These are phyloP conservation scores for Trematomus loennbergii DNA, from an alignment of 2,113 vertebrate species.

Conservation along the genomic window DNA sequence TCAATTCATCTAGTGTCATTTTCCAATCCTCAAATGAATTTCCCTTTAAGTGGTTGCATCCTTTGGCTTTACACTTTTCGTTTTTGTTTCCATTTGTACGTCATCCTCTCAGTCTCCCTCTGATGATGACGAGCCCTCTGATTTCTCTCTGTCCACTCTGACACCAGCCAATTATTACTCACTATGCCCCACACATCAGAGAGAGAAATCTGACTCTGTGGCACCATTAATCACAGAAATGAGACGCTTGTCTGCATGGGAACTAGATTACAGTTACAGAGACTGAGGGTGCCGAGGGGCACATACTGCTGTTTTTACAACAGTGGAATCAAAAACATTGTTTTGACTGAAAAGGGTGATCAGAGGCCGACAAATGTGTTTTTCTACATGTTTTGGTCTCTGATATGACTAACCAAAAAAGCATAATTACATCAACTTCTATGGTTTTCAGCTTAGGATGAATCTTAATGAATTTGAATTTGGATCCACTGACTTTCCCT, in stretches of 20 bases:
- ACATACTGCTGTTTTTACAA: background rate
- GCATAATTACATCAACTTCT: too few species aligned
- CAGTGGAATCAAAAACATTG: background rate
- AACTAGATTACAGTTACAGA: slow-evolving; percentile 32
- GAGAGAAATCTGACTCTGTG: slow-evolving; percentile 55
- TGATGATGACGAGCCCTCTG: slow-evolving; percentile 46
- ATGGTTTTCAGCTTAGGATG: background rate
- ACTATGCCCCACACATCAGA: slow-evolving; percentile 46
- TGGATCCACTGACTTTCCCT: background rate
- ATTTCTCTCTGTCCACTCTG: slow-evolving; percentile 34
- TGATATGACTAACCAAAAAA: background rate
- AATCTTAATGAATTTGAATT: background rate
- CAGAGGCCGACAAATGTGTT: background rate
- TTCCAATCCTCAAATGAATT: background rate
- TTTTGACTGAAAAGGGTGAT: slow-evolving; percentile 1
- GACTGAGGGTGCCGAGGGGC: slow-evolving; percentile 1
- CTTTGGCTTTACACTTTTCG: slow-evolving; percentile 1
- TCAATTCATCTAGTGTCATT: background rate
- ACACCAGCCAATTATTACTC: slow-evolving; percentile 36
- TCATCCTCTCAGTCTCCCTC: slow-evolving; percentile 15
- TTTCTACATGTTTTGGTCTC: background rate
- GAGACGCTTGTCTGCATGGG: slow-evolving; percentile 26
- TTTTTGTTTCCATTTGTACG: background rate
- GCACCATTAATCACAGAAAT: slow-evolving; percentile 55
- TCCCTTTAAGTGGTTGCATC: slow-evolving; percentile 29